Percentiles rank a stretch among this genome's conserved stretches.
These are phyloP conservation scores for Vesta saturnalis DNA, from an alignment of 2,888 invertebrate genomes.

Conservation along the genomic window DNA sequence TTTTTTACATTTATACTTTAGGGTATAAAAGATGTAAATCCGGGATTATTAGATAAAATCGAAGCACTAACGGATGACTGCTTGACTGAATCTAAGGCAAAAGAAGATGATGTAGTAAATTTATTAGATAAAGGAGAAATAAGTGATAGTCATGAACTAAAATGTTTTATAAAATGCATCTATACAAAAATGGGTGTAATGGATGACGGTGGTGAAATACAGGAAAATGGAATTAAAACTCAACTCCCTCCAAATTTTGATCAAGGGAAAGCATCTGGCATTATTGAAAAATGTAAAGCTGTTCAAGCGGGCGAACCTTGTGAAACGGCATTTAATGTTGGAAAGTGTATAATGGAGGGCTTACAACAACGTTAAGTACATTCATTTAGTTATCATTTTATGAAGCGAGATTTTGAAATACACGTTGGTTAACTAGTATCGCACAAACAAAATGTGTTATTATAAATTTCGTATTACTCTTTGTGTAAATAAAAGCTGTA, in stretches of 20 bases:
- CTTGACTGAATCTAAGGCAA: slow-evolving; percentile 7
- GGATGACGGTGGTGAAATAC: slow-evolving; percentile 26
- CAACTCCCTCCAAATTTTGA: slow-evolving; percentile 1
- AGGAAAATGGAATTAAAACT: slow-evolving; percentile 29
- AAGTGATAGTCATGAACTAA: slow-evolving; percentile 24
- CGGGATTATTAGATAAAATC: slow-evolving; percentile 10
- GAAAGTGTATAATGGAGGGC: slow-evolving; percentile 31
- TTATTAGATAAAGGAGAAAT: slow-evolving; percentile 26
- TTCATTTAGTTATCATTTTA: too few species aligned
- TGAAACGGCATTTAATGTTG: slow-evolving; percentile 34
- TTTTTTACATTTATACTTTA: background rate
- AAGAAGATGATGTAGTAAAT: slow-evolving; percentile 25
- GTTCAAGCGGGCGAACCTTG: slow-evolving; percentile 19
- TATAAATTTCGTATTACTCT: too few species aligned
- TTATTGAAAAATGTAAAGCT: slow-evolving; percentile 26
- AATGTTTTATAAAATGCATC: slow-evolving; percentile 32
- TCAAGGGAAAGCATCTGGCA: background rate
- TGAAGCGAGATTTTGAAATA: too few species aligned
- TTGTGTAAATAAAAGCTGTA: too few species aligned
- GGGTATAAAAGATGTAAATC: slow-evolving; percentile 9
- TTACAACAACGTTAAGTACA: background rate
- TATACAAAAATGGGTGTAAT: slow-evolving; percentile 28
- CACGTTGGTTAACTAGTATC: too few species aligned
- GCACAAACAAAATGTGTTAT: too few species aligned
- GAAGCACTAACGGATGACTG: slow-evolving; percentile 16